Percentiles rank a stretch among this genome's conserved stretches.
Conservation (phyloP, 2,888 invertebrate genomes). For the Cheilosia grossa region DNA sequence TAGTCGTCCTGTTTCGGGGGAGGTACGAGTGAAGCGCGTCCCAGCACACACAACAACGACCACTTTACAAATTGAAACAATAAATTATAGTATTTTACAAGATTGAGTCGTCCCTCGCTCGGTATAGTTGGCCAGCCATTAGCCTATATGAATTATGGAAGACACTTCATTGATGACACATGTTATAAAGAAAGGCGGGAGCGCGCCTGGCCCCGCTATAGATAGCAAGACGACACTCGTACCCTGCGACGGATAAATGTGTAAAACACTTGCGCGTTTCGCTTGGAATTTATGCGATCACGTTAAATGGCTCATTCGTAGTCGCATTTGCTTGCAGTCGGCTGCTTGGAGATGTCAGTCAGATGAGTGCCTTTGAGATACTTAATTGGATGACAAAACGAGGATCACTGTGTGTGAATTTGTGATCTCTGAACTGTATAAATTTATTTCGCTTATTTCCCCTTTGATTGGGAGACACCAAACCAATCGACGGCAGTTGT, state of each 20-base stretch:
- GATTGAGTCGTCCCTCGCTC: conserved; percentile 11
- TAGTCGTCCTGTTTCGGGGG: conserved; percentile 6
- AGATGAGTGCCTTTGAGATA: conserved; percentile 39
- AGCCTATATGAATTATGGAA: conserved; percentile 55
- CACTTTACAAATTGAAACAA: conserved; percentile 68
- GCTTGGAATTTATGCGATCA: conserved; percentile 61
- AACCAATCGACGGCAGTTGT: conserved; percentile 16
- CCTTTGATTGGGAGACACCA: conserved; percentile 17
- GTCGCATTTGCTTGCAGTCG: conserved; percentile 1
- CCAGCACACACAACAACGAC: conserved; percentile 14
- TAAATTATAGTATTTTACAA: conserved; percentile 62
- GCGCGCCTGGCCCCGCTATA: conserved; percentile 31
- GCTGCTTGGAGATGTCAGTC: conserved; percentile 40
- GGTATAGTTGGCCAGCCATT: conserved; percentile 19
- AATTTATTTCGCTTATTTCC: conserved; percentile 25
- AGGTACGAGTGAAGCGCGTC: neutral
- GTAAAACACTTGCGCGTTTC: conserved; percentile 62
- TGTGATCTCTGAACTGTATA: conserved; percentile 60
- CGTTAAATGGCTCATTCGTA: conserved; percentile 21
- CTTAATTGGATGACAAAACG: conserved; percentile 64
- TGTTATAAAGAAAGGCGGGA: conserved; percentile 32
- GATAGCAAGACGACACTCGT: conserved; percentile 22
- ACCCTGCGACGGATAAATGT: conserved; percentile 48
- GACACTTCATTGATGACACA: conserved; percentile 65
- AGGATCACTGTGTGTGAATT: conserved; percentile 43